Percentiles rank a stretch among this genome's conserved stretches.
Evolutionary conservation across 2,797 vertebrate species (phyloP).

Genomic region (Parauchenoglanis punctatus): DNA sequence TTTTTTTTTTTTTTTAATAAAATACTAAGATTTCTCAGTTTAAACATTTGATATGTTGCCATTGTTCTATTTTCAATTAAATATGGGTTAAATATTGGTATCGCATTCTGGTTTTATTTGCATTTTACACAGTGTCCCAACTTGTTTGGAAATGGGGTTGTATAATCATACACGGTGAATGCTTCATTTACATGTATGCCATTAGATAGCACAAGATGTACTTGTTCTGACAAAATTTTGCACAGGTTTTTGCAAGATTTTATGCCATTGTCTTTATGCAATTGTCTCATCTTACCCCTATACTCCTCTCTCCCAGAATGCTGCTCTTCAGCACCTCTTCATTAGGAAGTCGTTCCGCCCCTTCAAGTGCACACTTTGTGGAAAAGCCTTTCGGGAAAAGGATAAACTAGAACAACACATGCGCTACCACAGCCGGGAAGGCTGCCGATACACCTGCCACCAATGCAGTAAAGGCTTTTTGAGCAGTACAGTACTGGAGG

Average conservation of each 20-base stretch:
- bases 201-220: background rate
- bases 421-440: conserved; percentile 90
- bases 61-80: too few relatives aligned
- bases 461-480: conserved; percentile 94
- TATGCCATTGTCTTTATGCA: background rate
- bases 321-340: conserved; percentile 95
- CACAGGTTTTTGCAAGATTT: background rate
- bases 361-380: conserved; percentile 94
- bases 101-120: too few relatives aligned
- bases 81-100: too few relatives aligned
- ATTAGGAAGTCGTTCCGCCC: conserved; percentile 96
- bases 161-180: background rate
- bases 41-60: too few relatives aligned
- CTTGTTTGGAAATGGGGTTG: too few relatives aligned
- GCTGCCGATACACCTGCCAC: conserved; percentile 89
- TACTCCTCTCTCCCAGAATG: conserved; percentile 80
- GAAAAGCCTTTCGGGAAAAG: conserved; percentile 95
- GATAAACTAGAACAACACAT: conserved; percentile 96
- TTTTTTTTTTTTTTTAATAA: too few relatives aligned
- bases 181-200: background rate
- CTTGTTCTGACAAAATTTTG: background rate
- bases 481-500: conserved; percentile 85
- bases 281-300: background rate
- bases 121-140: too few relatives aligned
- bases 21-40: too few relatives aligned